Base-by-base conservation (phyloP, 2,797 vertebrate species). In the Furcifer pardalis region DNA sequence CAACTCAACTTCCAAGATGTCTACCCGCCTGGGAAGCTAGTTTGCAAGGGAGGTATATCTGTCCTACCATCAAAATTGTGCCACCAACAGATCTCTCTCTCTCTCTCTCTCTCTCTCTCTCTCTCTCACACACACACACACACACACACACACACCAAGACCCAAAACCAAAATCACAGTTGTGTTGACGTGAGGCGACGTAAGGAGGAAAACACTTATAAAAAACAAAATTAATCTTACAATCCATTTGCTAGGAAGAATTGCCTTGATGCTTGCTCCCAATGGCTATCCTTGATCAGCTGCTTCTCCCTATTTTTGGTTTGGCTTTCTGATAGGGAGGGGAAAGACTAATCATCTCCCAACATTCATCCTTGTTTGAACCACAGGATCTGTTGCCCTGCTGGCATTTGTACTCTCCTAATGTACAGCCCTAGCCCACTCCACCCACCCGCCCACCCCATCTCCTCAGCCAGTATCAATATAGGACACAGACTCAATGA, bases 391-490 rank as follows among this genome's bases (percentile, higher is more conserved):
- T 81, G 59, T 79, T 79, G 27, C 35, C 0, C 0, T 0, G 0
- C 40, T 79, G 2, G 7, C 66, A 0, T 42, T 2, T 0, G 83
- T 76, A 82, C 63, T 82, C 66, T 23, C 13, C 5, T 0, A 66
- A 40, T 0, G 0, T 2, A 0, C 42, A 68, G 74, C 7, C 84
- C 46, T 49, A 77, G 77, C 62, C 83, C 85, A 15, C 63, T 83
- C 78, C 79, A n/a, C 87, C 78, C 79, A 69, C 85, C 77, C 66
- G 21, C 76, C 82, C 60, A 37, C 15, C 52, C n/a, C 0, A 0
- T 37, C 78, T 84, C 80, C 76, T 85, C 78, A 37, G 89, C 85
- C 89, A 90, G 79, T 84, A 86, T 19, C 65, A 74, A 62, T 23
- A 77, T 81, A 84, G 65, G 37, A 37, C 44, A 83, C 69, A 0